Percentiles rank a stretch among this genome's conserved stretches.
Evolutionary conservation across 2,888 invertebrate genomes (phyloP).

Genomic region (Dryobota labecula): DNA sequence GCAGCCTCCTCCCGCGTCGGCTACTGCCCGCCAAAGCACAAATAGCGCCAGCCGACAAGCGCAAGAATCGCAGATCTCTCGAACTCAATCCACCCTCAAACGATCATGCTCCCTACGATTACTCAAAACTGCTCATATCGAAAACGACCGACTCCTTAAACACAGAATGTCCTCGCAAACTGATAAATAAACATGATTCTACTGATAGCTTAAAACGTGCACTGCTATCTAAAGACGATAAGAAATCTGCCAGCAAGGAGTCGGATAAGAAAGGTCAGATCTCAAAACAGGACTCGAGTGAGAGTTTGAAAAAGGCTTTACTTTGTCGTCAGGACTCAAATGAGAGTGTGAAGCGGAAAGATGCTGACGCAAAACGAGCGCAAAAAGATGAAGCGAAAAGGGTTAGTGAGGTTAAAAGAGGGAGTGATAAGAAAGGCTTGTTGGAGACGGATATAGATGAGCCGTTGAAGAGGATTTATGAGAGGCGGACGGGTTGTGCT

Average conservation of each 20-base stretch:
- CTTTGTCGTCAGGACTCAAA: constrained; percentile 85
- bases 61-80: constrained; percentile 86
- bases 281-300: constrained; percentile 84
- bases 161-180: constrained; percentile 86
- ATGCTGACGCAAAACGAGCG: constrained; percentile 80
- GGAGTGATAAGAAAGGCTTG: constrained; percentile 85
- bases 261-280: constrained; percentile 80
- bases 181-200: constrained; percentile 87
- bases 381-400: constrained; percentile 81
- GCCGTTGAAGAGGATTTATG: constrained; percentile 85
- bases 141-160: constrained; percentile 88
- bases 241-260: constrained; percentile 79
- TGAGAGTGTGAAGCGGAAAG: constrained; percentile 84
- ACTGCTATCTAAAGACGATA: constrained; percentile 84
- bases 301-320: constrained; percentile 85
- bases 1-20: constrained; percentile 87
- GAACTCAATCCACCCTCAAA: constrained; percentile 85
- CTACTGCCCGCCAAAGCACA: constrained; percentile 87
- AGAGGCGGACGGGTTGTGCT: constrained; percentile 86
- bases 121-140: constrained; percentile 87
- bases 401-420: constrained; percentile 79
- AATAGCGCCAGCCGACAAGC: constrained; percentile 86
- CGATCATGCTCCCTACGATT: constrained; percentile 84
- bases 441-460: constrained; percentile 86
- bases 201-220: constrained; percentile 86